phyloP scores from a whole-genome alignment of 2,113 vertebrate species.

The Motacilla tschutschensis region DNA sequence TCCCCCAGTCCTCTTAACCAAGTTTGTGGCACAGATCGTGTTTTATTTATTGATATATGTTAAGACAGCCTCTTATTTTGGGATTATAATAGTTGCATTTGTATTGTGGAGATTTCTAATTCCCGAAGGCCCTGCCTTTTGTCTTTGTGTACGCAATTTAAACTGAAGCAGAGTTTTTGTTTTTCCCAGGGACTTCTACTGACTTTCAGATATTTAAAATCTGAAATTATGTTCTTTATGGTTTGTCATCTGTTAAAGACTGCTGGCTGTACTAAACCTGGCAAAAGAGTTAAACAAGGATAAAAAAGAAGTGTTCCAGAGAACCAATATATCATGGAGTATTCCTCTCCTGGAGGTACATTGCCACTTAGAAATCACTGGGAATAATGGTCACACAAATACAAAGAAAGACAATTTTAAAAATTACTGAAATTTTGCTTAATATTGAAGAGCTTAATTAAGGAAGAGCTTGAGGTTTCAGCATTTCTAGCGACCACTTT shows the following conservation, averaged over 20 bases:
- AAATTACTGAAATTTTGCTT: not conserved
- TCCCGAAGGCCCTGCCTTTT: not conserved
- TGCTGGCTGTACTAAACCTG: not conserved
- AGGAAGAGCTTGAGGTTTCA: not conserved
- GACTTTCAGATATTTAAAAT: not conserved
- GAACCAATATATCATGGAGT: not conserved
- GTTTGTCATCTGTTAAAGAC: not conserved
- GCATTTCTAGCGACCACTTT: not conserved
- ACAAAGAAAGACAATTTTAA: not conserved
- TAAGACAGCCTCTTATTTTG: not conserved
- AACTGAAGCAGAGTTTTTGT: not conserved
- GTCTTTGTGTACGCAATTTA: not conserved
- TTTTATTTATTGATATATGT: not conserved
- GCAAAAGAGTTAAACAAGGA: not conserved
- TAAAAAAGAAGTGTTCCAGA: not conserved
- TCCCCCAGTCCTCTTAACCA: not conserved
- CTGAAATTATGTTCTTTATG: not conserved
- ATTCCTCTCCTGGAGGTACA: not conserved
- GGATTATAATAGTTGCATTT: not conserved
- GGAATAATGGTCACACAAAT: not conserved
- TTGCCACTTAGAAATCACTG: not conserved
- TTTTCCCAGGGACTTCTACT: not conserved
- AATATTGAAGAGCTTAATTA: not conserved
- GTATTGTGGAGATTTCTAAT: not conserved
- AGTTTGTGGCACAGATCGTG: not conserved